Evolutionary conservation across 2,888 invertebrate species (phyloP), one percentile per base, ranked within the genome.

Genomic region (Aleiodes testaceus): DNA sequence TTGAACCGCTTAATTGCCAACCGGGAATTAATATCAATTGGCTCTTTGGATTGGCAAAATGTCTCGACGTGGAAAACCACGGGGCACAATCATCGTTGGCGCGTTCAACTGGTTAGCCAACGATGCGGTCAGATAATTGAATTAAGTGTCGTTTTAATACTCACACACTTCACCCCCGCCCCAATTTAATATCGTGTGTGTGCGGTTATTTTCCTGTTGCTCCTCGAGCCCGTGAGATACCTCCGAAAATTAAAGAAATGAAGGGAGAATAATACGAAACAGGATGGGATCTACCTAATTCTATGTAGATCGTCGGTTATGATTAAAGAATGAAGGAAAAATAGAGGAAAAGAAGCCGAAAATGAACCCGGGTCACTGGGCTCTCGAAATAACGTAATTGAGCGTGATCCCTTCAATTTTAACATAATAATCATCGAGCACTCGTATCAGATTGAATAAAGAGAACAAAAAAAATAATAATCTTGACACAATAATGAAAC

Each of bases 21-120:
- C 67, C 50, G 70, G 50, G 69, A 75, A 74, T 75, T 76, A 72
- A 75, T 75, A 74, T 69, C 73, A 75, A 75, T 75, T 71, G 72
- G 69, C 61, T 69, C 18, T 18, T 11, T 20, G 59, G 47, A 47
- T 49, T 26, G 61, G 49, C 45, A 22, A 26, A 63, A 47, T 63
- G 61, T 59, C 47, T 61, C 30, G 47, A 42, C 49, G 49, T 18
- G 59, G 68, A 61, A 68, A 68, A 68, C 49, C 59, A 18, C 36
- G 9, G n/a, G 45, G 52, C 12, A 53, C 67, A 67, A 67, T 67
- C 67, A 67, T 67, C 45, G 55, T 11, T 9, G 16, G 20, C 47
- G 55, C 55, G 47, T 55, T 67, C 20, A 59, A 42, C 42, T 53
- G 53, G 42, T 16, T 18, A 59, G 7, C 22, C n/a, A 45, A 30